Base-by-base conservation (phyloP, 2,888 invertebrate genomes). In the Clunio marinus region DNA sequence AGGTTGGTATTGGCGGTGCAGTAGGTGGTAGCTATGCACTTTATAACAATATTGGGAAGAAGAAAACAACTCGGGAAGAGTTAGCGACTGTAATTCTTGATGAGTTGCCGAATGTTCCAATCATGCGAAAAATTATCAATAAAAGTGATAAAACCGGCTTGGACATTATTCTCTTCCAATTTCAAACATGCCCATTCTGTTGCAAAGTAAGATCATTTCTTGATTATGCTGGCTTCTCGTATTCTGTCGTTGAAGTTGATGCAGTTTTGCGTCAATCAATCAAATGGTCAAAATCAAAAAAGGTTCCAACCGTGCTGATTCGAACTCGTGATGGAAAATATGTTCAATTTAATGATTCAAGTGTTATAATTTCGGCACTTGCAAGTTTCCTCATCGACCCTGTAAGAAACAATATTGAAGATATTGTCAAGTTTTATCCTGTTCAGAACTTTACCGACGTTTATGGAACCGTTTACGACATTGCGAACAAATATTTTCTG, bases 121-220 rank as follows among this genome's bases (percentile, higher is more conserved):
- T 84, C 13, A 83, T 84, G 8, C 83, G 82, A 70, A 80, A 91
- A 86, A 80, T 89, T 67, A 73, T 83, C 10, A 86, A 84, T 75
- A 83, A 86, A 0, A 79, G 82, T 2, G 91, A 92, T 75, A 79
- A 75, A 1, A 82, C 82, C 55, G 87, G 88, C 25, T 79, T 95
- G 69, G 88, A 93, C 72, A 79, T 99, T 57, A 88, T 92, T 0
- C 81, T 99, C 17, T 99, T 92, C 76, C 99, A 99, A 81, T 99
- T 96, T 76, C 91, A 96, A 74, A 96, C 96, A 0, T 99, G 98
- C 75, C 98, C 98, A 0, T 98, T 97, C 78, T 97, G 97, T 79
- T 96, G 96, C 76, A 98, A 97, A 82, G 89, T 89, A 17, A 83
- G 96, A 70, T 89, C 93, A 0, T 92, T 89, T 77, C 81, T 99